These are phyloP conservation scores for Diaperis boleti DNA, from an alignment of 2,888 invertebrate species.

Conservation along the genomic window DNA sequence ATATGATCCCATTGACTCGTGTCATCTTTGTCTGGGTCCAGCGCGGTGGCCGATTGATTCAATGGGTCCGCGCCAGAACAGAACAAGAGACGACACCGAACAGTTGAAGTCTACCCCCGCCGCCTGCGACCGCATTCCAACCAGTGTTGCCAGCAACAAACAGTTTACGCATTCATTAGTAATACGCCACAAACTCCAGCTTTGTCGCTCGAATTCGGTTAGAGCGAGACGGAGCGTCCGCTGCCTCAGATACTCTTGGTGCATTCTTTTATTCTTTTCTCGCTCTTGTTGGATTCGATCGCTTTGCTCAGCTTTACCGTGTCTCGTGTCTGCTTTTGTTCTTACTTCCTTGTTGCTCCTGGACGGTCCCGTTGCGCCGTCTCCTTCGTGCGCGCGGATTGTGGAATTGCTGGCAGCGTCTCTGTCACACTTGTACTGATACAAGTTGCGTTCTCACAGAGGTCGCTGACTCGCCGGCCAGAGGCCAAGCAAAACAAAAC, in stretches of 20 bases:
- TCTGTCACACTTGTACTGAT: conserved; percentile 64
- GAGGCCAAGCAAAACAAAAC: conserved; percentile 66
- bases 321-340: conserved; percentile 65
- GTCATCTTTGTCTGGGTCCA: conserved; percentile 55
- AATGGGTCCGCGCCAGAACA: conserved; percentile 58
- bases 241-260: conserved; percentile 40
- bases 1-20: conserved; percentile 36
- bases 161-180: conserved; percentile 67
- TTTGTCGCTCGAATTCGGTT: conserved; percentile 35
- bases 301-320: conserved; percentile 61
- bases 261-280: conserved; percentile 63
- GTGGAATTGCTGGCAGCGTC: conserved; percentile 68
- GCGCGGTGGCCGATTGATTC: conserved; percentile 60
- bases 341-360: conserved; percentile 60
- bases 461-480: conserved; percentile 66
- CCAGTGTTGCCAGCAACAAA: conserved; percentile 66
- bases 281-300: conserved; percentile 62
- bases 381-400: conserved; percentile 69
- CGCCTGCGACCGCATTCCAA: conserved; percentile 68
- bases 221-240: conserved; percentile 33
- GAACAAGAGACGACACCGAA: conserved; percentile 60
- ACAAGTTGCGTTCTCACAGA: conserved; percentile 65
- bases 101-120: conserved; percentile 69
- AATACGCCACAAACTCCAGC: conserved; percentile 60
- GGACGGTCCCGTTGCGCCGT: conserved; percentile 55